Base-by-base conservation (phyloP, 2,797 vertebrate species). In the Choloepus didactylus region DNA sequence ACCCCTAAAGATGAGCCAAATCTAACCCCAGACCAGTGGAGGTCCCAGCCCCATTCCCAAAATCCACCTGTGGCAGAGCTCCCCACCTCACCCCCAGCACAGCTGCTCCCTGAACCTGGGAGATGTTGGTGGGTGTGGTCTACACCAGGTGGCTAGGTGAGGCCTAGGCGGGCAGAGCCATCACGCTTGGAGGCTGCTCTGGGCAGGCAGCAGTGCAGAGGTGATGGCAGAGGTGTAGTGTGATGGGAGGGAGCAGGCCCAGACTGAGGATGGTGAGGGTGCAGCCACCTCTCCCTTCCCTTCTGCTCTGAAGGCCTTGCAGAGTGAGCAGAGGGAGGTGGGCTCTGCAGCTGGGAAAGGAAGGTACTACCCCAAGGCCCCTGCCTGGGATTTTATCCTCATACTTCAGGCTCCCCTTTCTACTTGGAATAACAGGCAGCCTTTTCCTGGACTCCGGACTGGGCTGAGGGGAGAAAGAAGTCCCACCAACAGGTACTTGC, bases 111-210 rank as follows among this genome's bases (percentile, higher is more conserved):
- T 99, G 89, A 99, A 99, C 90, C 98, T 98, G 97, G 98, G 98
- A 1, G 98, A 98, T 1, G 91, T 98, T 0, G 97, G 97, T 2
- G 97, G 98, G 19, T 99, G 98, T 97, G 99, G 98, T 99, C 19
- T 99, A 99, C 0, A 99, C 99, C 98, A 99, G 99, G 97, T 98
- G 99, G 60, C 97, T 99, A 16, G 99, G 99, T 12, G 98, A 99
- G 69, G 99, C 99, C 98, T 99, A 99, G 99, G 99, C 99, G 21
- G 99, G 73, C 98, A 99, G 87, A 99, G 99, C 97, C 99, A 99
- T 99, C 0, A 98, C 99, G 66, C 99, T 0, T 99, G 99, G 64
- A 98, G 99, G 98, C 98, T 99, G 96, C 98, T 99, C 8, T 99
- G 99, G 89, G 99, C 98, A 0, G 89, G 92, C 31, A 81, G 95